Evolutionary conservation across 2,797 vertebrate species (phyloP).

Genomic region (Chiloscyllium punctatum): DNA sequence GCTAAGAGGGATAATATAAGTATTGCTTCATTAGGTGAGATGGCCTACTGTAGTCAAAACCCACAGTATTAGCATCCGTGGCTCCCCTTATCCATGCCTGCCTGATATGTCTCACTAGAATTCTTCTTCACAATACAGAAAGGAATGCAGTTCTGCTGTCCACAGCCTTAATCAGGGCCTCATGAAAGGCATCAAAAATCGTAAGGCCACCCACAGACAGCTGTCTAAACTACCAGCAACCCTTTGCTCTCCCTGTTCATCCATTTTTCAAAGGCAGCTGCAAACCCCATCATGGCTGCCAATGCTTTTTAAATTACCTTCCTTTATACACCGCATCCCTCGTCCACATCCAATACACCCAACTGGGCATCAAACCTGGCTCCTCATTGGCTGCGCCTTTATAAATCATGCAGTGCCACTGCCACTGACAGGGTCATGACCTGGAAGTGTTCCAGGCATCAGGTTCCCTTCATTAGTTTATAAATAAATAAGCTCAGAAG

Average conservation of each 20-base stretch:
- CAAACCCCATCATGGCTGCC: not conserved
- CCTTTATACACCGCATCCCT: not conserved
- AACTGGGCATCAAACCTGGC: not conserved
- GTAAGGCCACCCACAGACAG: not conserved
- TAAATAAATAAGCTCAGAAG: not conserved
- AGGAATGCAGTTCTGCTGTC: too few relatives aligned
- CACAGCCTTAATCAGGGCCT: too few relatives aligned
- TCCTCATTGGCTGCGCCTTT: not conserved
- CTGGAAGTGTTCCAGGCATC: not conserved
- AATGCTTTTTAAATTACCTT: not conserved
- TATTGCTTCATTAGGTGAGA: not conserved
- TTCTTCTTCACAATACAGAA: not conserved
- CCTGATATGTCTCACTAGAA: not conserved
- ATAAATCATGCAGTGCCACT: not conserved
- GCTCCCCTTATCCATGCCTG: not conserved
- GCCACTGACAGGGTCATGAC: not conserved
- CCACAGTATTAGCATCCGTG: not conserved
- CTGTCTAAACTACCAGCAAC: not conserved
- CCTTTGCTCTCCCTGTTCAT: not conserved
- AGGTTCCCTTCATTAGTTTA: not conserved
- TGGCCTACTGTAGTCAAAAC: not conserved
- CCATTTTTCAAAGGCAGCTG: not conserved
- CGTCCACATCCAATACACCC: not conserved
- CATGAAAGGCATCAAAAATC: too few relatives aligned
- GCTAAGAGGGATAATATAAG: too few relatives aligned